A percentile compares a stretch with the other conserved stretches of the same genome.
phyloP scores from a whole-genome alignment of 2,797 vertebrate species.

The Acrocephalus scirpaceus region DNA sequence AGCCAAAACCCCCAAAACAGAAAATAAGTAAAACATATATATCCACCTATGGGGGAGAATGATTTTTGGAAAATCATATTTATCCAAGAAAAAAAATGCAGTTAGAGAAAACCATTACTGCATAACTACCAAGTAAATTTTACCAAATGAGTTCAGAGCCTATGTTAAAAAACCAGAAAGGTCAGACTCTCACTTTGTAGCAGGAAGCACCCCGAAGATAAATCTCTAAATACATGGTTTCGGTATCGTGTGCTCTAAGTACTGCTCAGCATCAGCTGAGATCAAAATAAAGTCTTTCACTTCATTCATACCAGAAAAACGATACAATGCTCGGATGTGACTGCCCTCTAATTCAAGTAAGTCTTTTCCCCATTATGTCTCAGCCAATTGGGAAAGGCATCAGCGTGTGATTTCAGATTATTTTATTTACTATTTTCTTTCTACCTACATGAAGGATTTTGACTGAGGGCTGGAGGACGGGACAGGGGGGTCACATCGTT shows the following conservation, averaged over 20 bases:
- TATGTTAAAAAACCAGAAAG: not conserved
- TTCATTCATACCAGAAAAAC: not conserved
- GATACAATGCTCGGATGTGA: not conserved
- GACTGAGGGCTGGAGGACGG: rapidly evolving
- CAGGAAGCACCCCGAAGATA: not conserved
- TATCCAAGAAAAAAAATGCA: not conserved
- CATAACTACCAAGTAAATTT: not conserved
- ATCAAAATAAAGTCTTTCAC: not conserved
- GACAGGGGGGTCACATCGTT: not conserved
- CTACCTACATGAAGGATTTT: not conserved
- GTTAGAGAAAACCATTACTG: not conserved
- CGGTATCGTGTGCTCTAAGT: not conserved
- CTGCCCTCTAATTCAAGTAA: not conserved
- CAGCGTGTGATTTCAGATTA: not conserved
- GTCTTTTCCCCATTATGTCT: not conserved
- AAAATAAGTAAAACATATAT: not conserved
- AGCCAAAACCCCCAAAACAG: rapidly evolving
- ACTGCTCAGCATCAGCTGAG: not conserved
- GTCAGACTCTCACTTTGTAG: not conserved
- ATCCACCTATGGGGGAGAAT: rapidly evolving
- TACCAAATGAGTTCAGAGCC: not conserved
- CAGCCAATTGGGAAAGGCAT: not conserved
- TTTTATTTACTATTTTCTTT: not conserved
- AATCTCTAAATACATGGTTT: not conserved
- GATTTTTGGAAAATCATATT: not conserved